Percentiles rank a stretch among this genome's conserved stretches.
Conservation (phyloP, 2,113 vertebrate genomes). For the Columbina picui region DNA sequence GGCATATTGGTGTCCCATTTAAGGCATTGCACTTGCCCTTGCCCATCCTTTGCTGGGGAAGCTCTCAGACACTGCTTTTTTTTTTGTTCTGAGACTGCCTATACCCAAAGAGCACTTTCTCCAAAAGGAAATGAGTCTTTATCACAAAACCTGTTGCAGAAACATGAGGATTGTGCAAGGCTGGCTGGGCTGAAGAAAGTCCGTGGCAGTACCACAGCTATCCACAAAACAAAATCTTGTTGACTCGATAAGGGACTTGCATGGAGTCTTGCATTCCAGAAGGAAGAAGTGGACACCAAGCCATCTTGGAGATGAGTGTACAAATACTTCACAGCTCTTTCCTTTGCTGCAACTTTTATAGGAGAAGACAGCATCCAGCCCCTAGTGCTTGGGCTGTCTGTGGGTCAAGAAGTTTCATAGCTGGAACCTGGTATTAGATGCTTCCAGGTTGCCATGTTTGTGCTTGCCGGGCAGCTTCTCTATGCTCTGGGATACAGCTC, state of each 20-base stretch:
- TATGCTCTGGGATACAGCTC: neutral
- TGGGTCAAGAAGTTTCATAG: neutral
- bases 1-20: neutral
- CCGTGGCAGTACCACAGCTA: neutral
- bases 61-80: neutral
- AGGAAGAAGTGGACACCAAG: neutral
- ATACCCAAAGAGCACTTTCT: neutral
- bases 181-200: neutral
- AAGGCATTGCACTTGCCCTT: neutral
- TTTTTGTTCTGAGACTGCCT: neutral
- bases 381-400: neutral
- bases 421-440: neutral
- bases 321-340: neutral
- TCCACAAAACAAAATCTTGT: neutral
- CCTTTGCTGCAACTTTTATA: neutral
- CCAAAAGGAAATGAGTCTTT: neutral
- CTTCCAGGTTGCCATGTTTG: neutral
- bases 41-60: neutral
- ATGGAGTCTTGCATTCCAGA: neutral
- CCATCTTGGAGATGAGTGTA: neutral
- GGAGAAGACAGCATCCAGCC: neutral
- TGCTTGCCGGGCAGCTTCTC: neutral
- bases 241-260: neutral
- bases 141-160: neutral
- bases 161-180: neutral